phyloP scores from a whole-genome alignment of 92 coral and sea anemone species.

The Nematostella vectensis region DNA sequence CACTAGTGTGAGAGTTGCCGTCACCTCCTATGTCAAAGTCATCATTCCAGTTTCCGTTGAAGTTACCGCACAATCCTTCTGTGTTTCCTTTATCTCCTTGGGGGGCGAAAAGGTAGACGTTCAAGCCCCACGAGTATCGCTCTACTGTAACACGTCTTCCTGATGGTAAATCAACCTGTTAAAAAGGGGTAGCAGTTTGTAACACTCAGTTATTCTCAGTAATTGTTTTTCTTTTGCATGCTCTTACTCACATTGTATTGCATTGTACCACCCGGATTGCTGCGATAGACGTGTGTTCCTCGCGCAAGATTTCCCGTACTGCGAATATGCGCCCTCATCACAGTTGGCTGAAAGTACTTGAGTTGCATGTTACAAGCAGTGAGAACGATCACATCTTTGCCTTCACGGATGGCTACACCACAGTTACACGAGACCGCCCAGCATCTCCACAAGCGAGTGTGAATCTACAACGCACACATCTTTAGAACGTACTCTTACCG shows the following conservation, averaged over 20 bases:
- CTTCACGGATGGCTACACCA: conserved; percentile 43
- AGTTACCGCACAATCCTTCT: conserved; percentile 55
- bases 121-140: conserved; percentile 41
- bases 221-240: no score
- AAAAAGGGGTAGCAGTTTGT: not conserved
- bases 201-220: not conserved
- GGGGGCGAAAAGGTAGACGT: conserved; percentile 31
- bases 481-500: no score
- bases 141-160: conserved; percentile 27
- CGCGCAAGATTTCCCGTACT: conserved; percentile 11
- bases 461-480: conserved; percentile 4
- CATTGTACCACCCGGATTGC: no score
- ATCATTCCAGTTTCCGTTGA: conserved; percentile 26
- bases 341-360: not conserved
- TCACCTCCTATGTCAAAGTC: conserved; percentile 36
- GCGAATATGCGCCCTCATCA: conserved; percentile 3
- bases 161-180: conserved; percentile 36
- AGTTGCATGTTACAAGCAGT: conserved; percentile 9
- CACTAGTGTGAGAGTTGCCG: not conserved
- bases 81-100: conserved; percentile 10
- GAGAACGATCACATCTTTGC: conserved; percentile 17
- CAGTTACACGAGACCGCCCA: conserved; percentile 27
- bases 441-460: conserved; percentile 18
- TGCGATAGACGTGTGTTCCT: conserved; percentile 20
- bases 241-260: no score